Percentiles rank a stretch among this genome's conserved stretches.
These are phyloP conservation scores for Sciurus carolinensis DNA, from an alignment of 2,797 vertebrate genomes.

Conservation along the genomic window DNA sequence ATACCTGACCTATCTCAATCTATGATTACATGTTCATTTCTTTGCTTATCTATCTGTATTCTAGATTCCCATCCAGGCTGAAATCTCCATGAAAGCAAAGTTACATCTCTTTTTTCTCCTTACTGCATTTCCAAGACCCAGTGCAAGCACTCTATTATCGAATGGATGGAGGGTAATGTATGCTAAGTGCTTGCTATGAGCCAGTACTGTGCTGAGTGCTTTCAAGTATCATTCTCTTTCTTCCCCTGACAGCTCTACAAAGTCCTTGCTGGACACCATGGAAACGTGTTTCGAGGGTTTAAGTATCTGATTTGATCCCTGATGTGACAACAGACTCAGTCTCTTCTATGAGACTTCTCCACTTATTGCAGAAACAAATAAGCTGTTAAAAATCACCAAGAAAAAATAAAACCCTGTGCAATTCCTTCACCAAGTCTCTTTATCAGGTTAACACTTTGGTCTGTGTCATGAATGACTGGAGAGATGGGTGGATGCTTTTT, in stretches of 20 bases:
- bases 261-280: not conserved
- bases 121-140: not conserved
- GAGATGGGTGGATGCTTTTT: not conserved
- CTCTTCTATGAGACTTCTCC: not conserved
- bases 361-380: not conserved
- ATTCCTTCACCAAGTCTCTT: not conserved
- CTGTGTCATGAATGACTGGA: not conserved
- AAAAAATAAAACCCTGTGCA: not conserved
- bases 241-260: no score
- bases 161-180: accelerated
- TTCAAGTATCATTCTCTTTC: not conserved
- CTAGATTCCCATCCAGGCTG: not conserved
- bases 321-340: not conserved
- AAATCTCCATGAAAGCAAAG: not conserved
- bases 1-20: not conserved
- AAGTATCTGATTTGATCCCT: not conserved
- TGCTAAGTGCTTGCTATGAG: not conserved
- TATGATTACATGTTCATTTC: not conserved
- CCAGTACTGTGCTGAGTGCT: not conserved
- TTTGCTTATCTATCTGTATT: not conserved
- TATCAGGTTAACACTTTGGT: not conserved
- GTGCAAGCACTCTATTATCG: not conserved
- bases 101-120: not conserved
- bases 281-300: not conserved
- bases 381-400: not conserved